Evolutionary conservation across 2,888 invertebrate genomes (phyloP), one percentile per base, ranked within the genome.

Genomic region (Dolichopus griseipennis): DNA sequence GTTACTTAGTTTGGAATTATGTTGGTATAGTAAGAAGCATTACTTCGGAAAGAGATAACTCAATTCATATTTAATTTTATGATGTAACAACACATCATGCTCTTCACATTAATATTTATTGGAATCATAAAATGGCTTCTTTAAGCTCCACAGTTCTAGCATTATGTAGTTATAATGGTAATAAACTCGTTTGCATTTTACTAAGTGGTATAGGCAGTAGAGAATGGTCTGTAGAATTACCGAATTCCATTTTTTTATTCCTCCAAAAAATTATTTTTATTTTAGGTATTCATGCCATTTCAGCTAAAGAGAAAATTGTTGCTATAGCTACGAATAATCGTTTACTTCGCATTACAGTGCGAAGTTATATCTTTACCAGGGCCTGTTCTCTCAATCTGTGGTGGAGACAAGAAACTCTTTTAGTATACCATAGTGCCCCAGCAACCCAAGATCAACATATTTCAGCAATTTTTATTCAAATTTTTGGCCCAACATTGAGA

Each of bases 51-150:
- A 85, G 84, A 1, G 91, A 90, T 64, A 91, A 91, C 68, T 89
- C 88, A 0, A 93, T 98, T 67, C 96, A 97, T 78, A 91, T 97
- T 0, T 96, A 97, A 79, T 99, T 98, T 80, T 97, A 97, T 75
- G 96, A 99, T 81, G 86, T 90, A 0, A 87, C 89, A 66, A 83
- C 93, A 15, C 96, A 98, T 78, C 95, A 95, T 77, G 89, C 93
- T 27, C 87, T 98, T 78, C 93, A 95, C 78, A 85, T 98, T 72
- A 89, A 88, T 75, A 98, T 98, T 83, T 89, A 88, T 76, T 83
- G 89, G 62, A 89, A 89, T 71, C 95, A 96, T 81, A 89, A 89
- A 1, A 88, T 98, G 87, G 97, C 93, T 12, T 90, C 93, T 70
- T 81, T 99, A 68, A 94, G 95, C 9, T 83, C 86, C 1, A 86